phyloP scores from a whole-genome alignment of 2,797 vertebrate species.

The Galago senegalensis region DNA sequence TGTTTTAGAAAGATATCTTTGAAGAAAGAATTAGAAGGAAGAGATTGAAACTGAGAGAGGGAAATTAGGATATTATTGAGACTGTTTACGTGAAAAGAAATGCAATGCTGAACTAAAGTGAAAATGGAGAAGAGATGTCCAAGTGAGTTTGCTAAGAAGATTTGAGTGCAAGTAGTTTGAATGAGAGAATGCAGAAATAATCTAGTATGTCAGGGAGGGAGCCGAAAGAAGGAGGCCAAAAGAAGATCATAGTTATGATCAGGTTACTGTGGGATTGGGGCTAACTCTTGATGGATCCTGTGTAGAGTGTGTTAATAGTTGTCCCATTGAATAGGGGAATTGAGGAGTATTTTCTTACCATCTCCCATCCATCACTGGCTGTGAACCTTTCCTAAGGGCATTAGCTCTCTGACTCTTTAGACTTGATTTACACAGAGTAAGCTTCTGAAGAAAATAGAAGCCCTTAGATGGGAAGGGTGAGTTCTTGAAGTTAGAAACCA shows the following conservation, averaged over 20 bases:
- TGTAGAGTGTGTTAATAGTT: not conserved
- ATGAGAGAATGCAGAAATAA: not conserved
- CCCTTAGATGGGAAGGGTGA: not conserved
- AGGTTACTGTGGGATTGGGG: not conserved
- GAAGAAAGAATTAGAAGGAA: slow-evolving; percentile 15
- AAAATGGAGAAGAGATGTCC: not conserved
- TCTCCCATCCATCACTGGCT: not conserved
- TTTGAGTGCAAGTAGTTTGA: not conserved
- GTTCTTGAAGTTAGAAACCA: not conserved
- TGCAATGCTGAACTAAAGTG: not conserved
- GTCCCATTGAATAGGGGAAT: not conserved
- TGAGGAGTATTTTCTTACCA: not conserved
- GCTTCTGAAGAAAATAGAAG: not conserved
- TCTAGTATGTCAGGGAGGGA: not conserved
- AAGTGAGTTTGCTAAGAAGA: not conserved
- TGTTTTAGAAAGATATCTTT: slow-evolving; percentile 25
- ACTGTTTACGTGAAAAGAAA: not conserved
- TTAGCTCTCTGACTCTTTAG: not conserved
- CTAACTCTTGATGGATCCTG: not conserved
- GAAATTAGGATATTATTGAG: not conserved
- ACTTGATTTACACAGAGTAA: not conserved
- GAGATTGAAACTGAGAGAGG: not conserved
- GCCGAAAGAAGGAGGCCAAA: not conserved
- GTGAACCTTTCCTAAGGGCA: not conserved
- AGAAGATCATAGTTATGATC: not conserved